Conservation (phyloP, 2,888 invertebrate genomes). For the Drosophila stalkeri region DNA sequence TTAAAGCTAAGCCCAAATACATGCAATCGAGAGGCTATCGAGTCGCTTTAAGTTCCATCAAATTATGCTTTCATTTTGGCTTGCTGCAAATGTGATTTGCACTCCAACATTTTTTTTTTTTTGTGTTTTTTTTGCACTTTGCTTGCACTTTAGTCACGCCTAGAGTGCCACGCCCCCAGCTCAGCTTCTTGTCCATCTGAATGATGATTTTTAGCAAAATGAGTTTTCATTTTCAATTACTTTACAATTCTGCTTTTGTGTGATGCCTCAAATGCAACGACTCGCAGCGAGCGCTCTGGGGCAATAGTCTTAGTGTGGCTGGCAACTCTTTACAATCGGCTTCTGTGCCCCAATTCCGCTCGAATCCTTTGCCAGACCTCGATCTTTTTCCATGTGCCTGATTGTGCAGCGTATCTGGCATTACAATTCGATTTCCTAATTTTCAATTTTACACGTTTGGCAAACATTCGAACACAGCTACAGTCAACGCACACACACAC, state of each 20-base stretch:
- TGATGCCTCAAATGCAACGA: slow-evolving; percentile 8
- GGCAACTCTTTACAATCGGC: slow-evolving; percentile 14
- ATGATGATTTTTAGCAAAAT: slow-evolving; percentile 65
- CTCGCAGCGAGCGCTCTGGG: slow-evolving; percentile 26
- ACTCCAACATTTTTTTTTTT: no score
- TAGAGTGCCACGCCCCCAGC: not conserved
- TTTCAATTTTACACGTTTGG: slow-evolving; percentile 80
- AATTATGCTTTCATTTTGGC: slow-evolving; percentile 39
- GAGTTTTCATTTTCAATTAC: slow-evolving; percentile 80
- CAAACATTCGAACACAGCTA: slow-evolving; percentile 67
- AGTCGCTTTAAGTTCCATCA: slow-evolving; percentile 26
- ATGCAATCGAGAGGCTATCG: not conserved
- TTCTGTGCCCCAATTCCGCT: not conserved
- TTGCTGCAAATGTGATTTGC: slow-evolving; percentile 20
- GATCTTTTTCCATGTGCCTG: not conserved
- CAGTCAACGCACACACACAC: slow-evolving; percentile 28
- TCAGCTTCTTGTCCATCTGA: slow-evolving; percentile 8
- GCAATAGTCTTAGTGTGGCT: slow-evolving; percentile 21
- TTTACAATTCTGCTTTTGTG: slow-evolving; percentile 75
- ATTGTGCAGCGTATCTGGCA: slow-evolving; percentile 27
- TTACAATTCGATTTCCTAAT: slow-evolving; percentile 79
- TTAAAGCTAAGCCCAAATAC: not conserved
- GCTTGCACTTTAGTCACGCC: not conserved
- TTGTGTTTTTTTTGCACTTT: slow-evolving; percentile 42
- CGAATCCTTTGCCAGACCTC: no score